Base-by-base conservation (phyloP, 2,888 invertebrate species). In the Heteromyza rotundicornis region DNA sequence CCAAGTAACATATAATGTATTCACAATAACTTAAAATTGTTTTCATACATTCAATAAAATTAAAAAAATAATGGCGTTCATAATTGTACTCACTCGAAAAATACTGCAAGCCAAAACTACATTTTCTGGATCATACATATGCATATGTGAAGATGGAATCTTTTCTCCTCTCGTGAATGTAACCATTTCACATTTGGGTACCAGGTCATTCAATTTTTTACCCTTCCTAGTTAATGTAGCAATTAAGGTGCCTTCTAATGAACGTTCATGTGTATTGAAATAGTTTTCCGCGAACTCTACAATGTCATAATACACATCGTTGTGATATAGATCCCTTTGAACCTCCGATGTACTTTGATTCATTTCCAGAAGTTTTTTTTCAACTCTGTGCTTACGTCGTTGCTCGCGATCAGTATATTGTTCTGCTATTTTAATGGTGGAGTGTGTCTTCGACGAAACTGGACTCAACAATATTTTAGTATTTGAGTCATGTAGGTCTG, bases 51-150 rank as follows among this genome's bases (percentile, higher is more conserved):
- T n/a, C n/a, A n/a, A n/a, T n/a, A n/a, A n/a, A n/a, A n/a, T n/a
- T n/a, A n/a, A n/a, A n/a, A n/a, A n/a, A n/a, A n/a, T n/a, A n/a
- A n/a, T n/a, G n/a, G n/a, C n/a, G n/a, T n/a, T n/a, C n/a, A n/a
- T n/a, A n/a, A n/a, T n/a, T n/a, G 14, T 57, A 71, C 88, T 88
- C 84, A 95, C 95, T 84, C 95, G 89, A 82, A 96, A 97, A 67
- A 95, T 92, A 68, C 89, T 90, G 75, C 96, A 95, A 2, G 96
- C 95, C 0, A 95, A 88, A 55, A 91, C 90, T 36, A 96, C 90
- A 80, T 96, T 96, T 80, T 96, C 96, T 0, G 96, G 95, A 84
- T 97, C 96, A 80, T 96, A 95, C 86, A 97, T 89, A 76, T 95
- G 95, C 74, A 97, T 92, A 82, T 96, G 96, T 0, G 96, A 96